Percentiles rank a stretch among this genome's conserved stretches.
These are phyloP conservation scores for Acrobasis suavella DNA, from an alignment of 2,888 invertebrate species.

Conservation along the genomic window DNA sequence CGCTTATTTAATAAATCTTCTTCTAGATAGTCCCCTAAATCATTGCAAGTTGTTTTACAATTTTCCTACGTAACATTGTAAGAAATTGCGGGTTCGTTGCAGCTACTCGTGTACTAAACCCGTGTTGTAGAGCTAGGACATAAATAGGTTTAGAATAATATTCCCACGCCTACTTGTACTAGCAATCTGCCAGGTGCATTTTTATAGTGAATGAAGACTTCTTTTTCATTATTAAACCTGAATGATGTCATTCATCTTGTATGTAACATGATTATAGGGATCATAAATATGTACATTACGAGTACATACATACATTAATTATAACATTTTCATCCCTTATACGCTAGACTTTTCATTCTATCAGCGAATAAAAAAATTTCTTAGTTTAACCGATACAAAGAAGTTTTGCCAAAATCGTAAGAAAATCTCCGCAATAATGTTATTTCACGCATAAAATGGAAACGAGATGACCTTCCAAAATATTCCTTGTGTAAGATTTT, in stretches of 20 bases:
- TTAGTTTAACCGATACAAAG: too few relatives aligned
- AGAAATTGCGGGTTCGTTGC: not conserved
- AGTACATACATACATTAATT: too few relatives aligned
- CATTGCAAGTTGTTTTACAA: not conserved
- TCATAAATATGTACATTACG: too few relatives aligned
- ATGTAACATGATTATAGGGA: not conserved
- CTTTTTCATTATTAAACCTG: not conserved
- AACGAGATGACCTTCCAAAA: too few relatives aligned
- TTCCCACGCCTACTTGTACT: conserved; percentile 7
- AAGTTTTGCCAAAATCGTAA: too few relatives aligned
- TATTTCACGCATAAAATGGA: too few relatives aligned
- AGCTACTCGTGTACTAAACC: not conserved
- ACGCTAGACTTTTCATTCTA: too few relatives aligned
- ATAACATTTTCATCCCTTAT: too few relatives aligned
- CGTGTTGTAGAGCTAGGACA: not conserved
- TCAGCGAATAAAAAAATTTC: too few relatives aligned
- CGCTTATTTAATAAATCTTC: not conserved
- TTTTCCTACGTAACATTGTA: conserved; percentile 10
- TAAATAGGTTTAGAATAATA: conserved; percentile 6
- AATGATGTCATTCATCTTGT: not conserved
- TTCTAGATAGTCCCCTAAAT: not conserved
- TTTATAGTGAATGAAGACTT: not conserved
- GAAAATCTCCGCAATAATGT: too few relatives aligned
- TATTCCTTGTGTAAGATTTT: too few relatives aligned
- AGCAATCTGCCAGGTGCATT: not conserved